Evolutionary conservation across 30 jellyfish, hydroid and myxozoan genomes (phyloP).

Genomic region (Hydra vulgaris): DNA sequence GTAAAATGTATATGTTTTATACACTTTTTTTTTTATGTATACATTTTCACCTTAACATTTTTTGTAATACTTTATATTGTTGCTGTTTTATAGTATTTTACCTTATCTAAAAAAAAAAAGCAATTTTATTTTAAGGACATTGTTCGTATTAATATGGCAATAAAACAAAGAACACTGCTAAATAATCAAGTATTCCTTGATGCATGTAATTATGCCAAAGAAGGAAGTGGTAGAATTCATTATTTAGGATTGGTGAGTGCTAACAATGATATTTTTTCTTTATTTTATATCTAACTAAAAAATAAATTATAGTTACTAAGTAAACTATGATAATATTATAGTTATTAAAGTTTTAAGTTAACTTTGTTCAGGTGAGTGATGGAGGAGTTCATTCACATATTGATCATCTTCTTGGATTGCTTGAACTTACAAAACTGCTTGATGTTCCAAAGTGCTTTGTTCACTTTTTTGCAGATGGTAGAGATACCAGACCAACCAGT

Average conservation of each 20-base stretch:
- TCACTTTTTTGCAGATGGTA: constrained; percentile 92
- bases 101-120: too few species aligned
- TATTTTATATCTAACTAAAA: neutral
- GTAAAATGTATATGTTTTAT: too few species aligned
- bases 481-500: constrained; percentile 96
- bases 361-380: constrained; percentile 77
- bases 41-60: too few species aligned
- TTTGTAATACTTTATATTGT: too few species aligned
- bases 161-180: constrained; percentile 48
- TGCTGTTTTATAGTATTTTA: too few species aligned
- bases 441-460: constrained; percentile 71
- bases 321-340: too few species aligned
- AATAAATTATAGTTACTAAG: neutral
- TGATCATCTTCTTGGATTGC: constrained; percentile 76
- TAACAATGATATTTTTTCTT: neutral
- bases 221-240: constrained; percentile 79
- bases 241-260: constrained; percentile 84
- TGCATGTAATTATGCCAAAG: constrained; percentile 71
- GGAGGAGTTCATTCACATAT: constrained; percentile 99
- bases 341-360: too few species aligned
- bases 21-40: too few species aligned
- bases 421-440: constrained; percentile 68
- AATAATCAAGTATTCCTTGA: constrained; percentile 55
- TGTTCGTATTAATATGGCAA: constrained; percentile 86
- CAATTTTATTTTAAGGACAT: constrained; percentile 55